These are phyloP conservation scores for Temnopleurus reevesii DNA, from an alignment of 53 echinoderm and acorn worm genomes.

Conservation along the genomic window DNA sequence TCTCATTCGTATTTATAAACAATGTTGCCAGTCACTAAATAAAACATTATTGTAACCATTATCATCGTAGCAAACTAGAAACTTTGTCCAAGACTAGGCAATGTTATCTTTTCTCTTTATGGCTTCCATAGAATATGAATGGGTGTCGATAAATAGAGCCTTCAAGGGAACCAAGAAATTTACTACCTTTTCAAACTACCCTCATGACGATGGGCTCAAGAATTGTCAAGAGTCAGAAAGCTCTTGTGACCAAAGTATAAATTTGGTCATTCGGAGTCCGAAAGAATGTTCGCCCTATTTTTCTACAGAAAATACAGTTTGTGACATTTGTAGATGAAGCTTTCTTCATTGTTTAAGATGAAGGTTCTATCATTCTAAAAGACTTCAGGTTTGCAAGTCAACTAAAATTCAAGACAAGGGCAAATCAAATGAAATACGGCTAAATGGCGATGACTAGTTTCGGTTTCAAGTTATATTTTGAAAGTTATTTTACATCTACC, in stretches of 20 bases:
- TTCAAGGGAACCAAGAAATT: background rate
- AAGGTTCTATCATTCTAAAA: too few relatives aligned
- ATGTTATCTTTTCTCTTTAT: background rate
- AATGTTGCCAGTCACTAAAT: too few relatives aligned
- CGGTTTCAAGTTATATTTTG: too few relatives aligned
- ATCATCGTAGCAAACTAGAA: background rate
- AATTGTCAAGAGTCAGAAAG: too few relatives aligned
- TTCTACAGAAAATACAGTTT: too few relatives aligned
- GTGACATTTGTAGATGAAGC: background rate
- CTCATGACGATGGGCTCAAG: background rate
- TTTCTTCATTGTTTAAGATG: too few relatives aligned
- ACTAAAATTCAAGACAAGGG: too few relatives aligned
- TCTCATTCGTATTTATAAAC: too few relatives aligned
- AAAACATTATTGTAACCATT: background rate
- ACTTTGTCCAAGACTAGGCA: background rate
- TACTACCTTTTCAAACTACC: background rate
- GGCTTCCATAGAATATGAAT: background rate
- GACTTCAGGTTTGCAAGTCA: too few relatives aligned
- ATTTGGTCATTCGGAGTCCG: background rate
- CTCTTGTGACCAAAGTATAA: background rate
- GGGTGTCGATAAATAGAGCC: constrained; percentile 13
- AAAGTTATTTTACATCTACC: too few relatives aligned
- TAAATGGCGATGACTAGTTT: too few relatives aligned
- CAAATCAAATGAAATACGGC: too few relatives aligned
- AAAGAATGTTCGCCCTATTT: background rate